Percentiles rank a stretch among this genome's conserved stretches.
phyloP scores from a whole-genome alignment of 2,888 invertebrate genomes.

The Dione vanillae region DNA sequence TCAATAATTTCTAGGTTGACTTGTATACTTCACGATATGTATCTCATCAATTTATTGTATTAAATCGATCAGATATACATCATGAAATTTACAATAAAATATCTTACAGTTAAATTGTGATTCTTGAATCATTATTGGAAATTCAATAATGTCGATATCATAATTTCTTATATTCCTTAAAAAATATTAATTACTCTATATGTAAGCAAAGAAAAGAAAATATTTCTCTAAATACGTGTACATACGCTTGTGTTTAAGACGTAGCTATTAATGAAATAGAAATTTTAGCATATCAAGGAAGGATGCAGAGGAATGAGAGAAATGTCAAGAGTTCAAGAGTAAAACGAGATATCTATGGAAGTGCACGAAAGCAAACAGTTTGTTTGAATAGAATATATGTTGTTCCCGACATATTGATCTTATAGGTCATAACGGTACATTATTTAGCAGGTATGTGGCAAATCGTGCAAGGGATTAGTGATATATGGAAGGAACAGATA shows the following conservation, averaged over 20 bases:
- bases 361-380: slow-evolving; percentile 44
- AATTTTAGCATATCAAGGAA: slow-evolving; percentile 34
- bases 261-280: slow-evolving; percentile 9
- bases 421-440: slow-evolving; percentile 44
- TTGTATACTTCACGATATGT: slow-evolving; percentile 75
- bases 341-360: slow-evolving; percentile 45
- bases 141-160: too few relatives aligned
- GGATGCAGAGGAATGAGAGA: slow-evolving; percentile 36
- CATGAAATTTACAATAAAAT: too few relatives aligned
- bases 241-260: too few relatives aligned
- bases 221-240: too few relatives aligned
- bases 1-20: slow-evolving; percentile 70
- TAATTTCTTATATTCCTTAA: too few relatives aligned
- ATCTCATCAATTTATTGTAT: slow-evolving; percentile 66
- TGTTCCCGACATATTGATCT: slow-evolving; percentile 45
- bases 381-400: slow-evolving; percentile 41
- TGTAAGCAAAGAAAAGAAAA: too few relatives aligned
- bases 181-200: too few relatives aligned
- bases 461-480: slow-evolving; percentile 12
- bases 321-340: slow-evolving; percentile 43
- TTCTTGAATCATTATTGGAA: too few relatives aligned
- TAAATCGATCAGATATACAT: too few relatives aligned
- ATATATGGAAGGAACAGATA: neutral
- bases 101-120: slow-evolving; percentile 42
- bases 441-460: slow-evolving; percentile 28